phyloP scores from a whole-genome alignment of 2,113 vertebrate genomes.

The Helogale parvula region DNA sequence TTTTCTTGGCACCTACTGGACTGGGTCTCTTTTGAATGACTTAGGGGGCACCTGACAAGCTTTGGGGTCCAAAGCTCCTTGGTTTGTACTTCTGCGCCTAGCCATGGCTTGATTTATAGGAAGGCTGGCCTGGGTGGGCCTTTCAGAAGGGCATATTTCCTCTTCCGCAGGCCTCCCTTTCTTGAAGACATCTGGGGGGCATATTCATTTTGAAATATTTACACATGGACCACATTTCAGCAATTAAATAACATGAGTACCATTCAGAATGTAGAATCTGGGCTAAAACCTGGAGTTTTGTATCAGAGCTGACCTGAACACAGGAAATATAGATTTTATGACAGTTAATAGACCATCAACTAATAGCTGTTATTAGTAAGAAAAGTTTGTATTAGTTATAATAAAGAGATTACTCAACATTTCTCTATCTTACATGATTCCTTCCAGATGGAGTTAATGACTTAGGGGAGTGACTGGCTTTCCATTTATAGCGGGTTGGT shows the following conservation, averaged over 20 bases:
- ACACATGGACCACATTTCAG: background rate
- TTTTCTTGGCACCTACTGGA: background rate
- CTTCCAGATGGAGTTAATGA: background rate
- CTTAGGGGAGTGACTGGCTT: background rate
- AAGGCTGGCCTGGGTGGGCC: background rate
- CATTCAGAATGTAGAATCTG: background rate
- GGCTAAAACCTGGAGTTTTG: background rate
- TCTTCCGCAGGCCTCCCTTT: background rate
- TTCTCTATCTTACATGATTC: background rate
- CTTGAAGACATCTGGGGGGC: background rate
- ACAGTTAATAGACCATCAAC: background rate
- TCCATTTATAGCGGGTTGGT: background rate
- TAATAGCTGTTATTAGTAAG: background rate
- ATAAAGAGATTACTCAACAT: background rate
- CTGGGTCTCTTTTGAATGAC: background rate
- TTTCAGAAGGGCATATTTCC: background rate
- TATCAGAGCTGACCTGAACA: slow-evolving; percentile 26
- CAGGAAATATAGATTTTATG: slow-evolving; percentile 9
- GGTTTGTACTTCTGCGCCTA: background rate
- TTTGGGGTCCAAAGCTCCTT: background rate
- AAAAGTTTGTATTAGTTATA: background rate
- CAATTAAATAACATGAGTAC: background rate
- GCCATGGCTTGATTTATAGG: background rate
- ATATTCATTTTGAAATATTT: slow-evolving; percentile 49
- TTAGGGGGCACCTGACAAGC: background rate